phyloP scores from a whole-genome alignment of 2,797 vertebrate species.

The Apodemus agrarius region DNA sequence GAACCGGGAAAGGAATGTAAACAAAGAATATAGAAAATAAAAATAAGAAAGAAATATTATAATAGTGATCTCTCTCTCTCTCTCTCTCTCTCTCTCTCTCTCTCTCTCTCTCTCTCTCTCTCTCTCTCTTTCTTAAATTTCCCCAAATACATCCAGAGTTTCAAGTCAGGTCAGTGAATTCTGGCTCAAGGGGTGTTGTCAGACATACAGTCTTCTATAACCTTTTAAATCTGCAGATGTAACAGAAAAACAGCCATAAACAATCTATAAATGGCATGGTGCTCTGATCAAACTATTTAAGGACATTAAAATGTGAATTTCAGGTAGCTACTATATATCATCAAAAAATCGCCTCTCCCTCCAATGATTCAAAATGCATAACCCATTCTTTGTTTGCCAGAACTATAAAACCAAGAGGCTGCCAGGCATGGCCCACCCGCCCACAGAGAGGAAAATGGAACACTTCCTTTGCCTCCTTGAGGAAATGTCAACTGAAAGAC shows the following conservation, averaged over 20 bases:
- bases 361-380: constrained; percentile 51
- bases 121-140: constrained; percentile 33
- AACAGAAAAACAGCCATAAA: neutral
- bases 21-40: no score
- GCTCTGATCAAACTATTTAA: constrained; percentile 30
- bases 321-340: neutral
- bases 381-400: constrained; percentile 20
- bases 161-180: neutral
- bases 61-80: neutral
- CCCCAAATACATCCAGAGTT: neutral
- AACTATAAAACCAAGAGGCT: neutral
- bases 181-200: neutral
- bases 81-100: constrained; percentile 47
- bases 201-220: neutral
- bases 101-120: neutral
- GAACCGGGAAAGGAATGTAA: no score
- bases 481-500: constrained; percentile 60
- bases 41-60: no score
- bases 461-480: constrained; percentile 2
- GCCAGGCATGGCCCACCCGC: neutral
- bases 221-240: neutral
- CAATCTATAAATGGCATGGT: neutral
- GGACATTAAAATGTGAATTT: constrained; percentile 53
- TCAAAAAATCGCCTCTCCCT: constrained; percentile 23
- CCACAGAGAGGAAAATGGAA: constrained; percentile 18